phyloP scores from a whole-genome alignment of 1,140 invertebrate genomes.

The Drosophila nigrodunni region DNA sequence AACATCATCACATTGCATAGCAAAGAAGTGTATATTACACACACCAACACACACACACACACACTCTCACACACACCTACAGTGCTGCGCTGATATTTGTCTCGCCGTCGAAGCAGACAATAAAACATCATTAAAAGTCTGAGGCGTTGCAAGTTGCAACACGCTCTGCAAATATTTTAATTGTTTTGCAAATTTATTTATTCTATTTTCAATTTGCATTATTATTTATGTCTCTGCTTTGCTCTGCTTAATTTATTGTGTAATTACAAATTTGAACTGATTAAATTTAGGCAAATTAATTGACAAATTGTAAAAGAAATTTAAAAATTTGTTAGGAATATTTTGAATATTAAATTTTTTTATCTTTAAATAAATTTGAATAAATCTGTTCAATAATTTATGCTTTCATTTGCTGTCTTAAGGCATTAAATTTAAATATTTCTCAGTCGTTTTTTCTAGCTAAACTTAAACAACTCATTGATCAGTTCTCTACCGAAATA shows the following conservation, averaged over 20 bases:
- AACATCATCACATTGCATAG: conserved; percentile 45
- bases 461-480: conserved; percentile 4
- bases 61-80: conserved; percentile 33
- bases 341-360: not conserved
- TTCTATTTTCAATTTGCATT: conserved; percentile 24
- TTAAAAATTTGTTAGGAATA: not conserved
- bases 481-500: not conserved
- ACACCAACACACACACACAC: conserved; percentile 26
- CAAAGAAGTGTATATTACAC: conserved; percentile 47
- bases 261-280: conserved; percentile 3
- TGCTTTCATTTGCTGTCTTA: not conserved
- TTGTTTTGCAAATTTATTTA: conserved; percentile 56
- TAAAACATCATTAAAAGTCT: conserved; percentile 82
- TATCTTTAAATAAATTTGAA: not conserved
- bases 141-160: conserved; percentile 72
- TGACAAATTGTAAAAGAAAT: conserved; percentile 10
- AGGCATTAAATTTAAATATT: not conserved
- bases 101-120: conserved; percentile 73
- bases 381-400: not conserved
- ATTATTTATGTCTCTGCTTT: conserved; percentile 17
- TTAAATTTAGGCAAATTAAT: conserved; percentile 2
- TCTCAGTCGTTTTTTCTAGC: not conserved
- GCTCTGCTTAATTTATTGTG: conserved; percentile 9
- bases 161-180: conserved; percentile 81
- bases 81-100: conserved; percentile 30